Evolutionary conservation across 1,140 invertebrate genomes (phyloP).

Genomic region (Medauroidea extradentata): DNA sequence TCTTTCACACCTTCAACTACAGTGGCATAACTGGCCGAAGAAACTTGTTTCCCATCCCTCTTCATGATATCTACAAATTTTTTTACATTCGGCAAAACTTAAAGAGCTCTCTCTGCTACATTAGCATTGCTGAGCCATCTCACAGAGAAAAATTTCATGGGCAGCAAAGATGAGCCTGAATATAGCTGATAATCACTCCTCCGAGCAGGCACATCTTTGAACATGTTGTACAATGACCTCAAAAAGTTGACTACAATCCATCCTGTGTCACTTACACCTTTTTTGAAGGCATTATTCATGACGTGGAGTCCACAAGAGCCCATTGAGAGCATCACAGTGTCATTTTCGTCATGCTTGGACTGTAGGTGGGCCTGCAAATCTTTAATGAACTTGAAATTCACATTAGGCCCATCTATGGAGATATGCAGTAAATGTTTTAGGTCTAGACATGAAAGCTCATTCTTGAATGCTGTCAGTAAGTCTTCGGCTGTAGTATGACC

Average conservation of each 20-base stretch:
- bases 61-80: no score
- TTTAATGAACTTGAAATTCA: constrained; percentile 15
- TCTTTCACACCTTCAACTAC: constrained; percentile 8
- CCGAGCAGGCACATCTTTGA: constrained; percentile 23
- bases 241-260: constrained; percentile 25
- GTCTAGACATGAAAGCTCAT: constrained; percentile 2
- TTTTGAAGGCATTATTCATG: constrained; percentile 27
- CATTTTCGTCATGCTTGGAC: background rate
- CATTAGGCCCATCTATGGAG: constrained; percentile 21
- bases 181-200: constrained; percentile 14
- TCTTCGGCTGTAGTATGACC: constrained; percentile 16
- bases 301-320: constrained; percentile 25
- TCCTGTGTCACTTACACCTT: constrained; percentile 16
- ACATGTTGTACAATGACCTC: constrained; percentile 19
- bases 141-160: constrained; percentile 25
- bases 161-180: constrained; percentile 20
- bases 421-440: constrained; percentile 20
- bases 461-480: constrained; percentile 13
- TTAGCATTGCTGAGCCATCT: constrained; percentile 28
- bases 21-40: constrained; percentile 14
- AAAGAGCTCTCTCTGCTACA: no score
- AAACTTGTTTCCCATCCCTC: no score
- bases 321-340: constrained; percentile 15
- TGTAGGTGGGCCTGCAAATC: constrained; percentile 2
- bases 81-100: no score